Conservation (phyloP, 2,113 vertebrate genomes). For the Alaudala cheleensis region DNA sequence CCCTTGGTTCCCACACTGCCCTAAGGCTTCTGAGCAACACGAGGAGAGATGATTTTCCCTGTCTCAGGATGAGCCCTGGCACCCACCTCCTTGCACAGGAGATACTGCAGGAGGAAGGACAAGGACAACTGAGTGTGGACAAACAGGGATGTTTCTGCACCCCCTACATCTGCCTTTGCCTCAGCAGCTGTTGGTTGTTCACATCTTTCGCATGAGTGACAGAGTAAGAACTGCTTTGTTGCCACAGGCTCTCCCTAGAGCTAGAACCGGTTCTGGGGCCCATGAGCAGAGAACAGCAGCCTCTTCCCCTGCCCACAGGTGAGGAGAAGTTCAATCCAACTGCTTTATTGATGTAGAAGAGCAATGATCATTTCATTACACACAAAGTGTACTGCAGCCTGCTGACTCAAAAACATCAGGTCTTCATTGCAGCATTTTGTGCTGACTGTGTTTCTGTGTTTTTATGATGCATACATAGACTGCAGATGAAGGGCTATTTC, state of each 20-base stretch:
- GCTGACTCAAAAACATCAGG: neutral
- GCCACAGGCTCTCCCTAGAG: neutral
- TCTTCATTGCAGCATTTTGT: neutral
- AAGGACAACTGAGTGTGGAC: neutral
- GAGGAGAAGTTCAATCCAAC: neutral
- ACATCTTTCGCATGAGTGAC: fast-evolving
- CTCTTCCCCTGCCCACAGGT: neutral
- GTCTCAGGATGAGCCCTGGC: neutral
- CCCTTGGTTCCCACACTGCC: neutral
- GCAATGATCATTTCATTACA: neutral
- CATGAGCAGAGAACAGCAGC: neutral
- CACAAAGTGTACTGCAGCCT: neutral
- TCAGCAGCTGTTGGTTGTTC: neutral
- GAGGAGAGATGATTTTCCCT: neutral
- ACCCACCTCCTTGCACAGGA: neutral
- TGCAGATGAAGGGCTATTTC: neutral
- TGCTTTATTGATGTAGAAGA: neutral
- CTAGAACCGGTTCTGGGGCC: neutral
- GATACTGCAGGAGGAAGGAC: neutral
- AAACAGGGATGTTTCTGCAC: neutral
- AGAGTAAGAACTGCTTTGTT: neutral
- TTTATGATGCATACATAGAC: neutral
- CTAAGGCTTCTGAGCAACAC: neutral
- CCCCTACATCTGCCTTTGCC: neutral
- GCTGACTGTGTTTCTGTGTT: neutral